A percentile compares a stretch with the other conserved stretches of the same genome.
phyloP scores from a whole-genome alignment of 2,888 invertebrate species.

The Andrena chrysosceles region DNA sequence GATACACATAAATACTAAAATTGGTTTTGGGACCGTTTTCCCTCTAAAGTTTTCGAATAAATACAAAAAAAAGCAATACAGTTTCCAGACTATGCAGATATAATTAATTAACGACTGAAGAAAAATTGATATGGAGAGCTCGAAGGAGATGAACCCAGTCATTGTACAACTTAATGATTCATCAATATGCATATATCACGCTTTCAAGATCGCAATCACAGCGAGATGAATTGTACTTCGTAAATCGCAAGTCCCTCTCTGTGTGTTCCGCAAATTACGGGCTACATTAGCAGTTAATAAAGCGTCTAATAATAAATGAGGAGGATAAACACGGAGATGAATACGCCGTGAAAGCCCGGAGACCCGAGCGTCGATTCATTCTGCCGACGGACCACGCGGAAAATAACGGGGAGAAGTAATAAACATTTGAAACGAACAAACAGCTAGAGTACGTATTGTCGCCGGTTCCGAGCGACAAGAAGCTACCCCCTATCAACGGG shows the following conservation, averaged over 20 bases:
- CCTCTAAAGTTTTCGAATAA: too few species aligned
- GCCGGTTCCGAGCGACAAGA: neutral
- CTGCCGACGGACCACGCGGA: neutral
- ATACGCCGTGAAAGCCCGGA: neutral
- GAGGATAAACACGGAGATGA: neutral
- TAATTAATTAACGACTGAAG: constrained; percentile 12
- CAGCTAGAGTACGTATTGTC: neutral
- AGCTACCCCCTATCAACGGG: neutral
- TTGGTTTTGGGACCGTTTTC: too few species aligned
- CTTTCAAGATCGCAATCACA: neutral
- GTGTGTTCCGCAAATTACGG: neutral
- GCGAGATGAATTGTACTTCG: neutral
- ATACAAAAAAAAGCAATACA: neutral
- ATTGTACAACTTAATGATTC: neutral
- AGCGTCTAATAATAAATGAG: neutral
- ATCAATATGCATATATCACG: neutral
- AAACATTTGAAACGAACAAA: constrained; percentile 23
- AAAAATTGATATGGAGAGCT: constrained; percentile 3
- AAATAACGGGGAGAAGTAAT: constrained; percentile 1
- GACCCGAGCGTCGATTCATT: neutral
- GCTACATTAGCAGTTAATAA: constrained; percentile 16
- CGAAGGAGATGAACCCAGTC: neutral
- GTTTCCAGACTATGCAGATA: too few species aligned
- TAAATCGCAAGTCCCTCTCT: neutral
- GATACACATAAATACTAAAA: too few species aligned